phyloP scores from a whole-genome alignment of 1,140 invertebrate species.

The Hestina assimilis region DNA sequence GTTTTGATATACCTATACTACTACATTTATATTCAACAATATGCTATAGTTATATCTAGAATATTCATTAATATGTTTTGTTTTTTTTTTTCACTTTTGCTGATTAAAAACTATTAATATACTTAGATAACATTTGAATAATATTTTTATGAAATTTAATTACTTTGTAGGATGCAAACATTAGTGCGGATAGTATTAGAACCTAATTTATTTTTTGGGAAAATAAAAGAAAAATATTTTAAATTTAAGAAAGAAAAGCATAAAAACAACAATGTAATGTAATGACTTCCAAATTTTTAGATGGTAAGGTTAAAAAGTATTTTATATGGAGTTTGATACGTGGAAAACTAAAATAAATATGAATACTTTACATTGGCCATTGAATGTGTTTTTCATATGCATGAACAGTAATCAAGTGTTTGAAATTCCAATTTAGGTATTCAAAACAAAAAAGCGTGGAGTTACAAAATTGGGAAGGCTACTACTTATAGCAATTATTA shows the following conservation, averaged over 20 bases:
- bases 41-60: conserved; percentile 14
- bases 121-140: conserved; percentile 12
- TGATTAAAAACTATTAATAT: conserved; percentile 11
- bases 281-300: too few species aligned
- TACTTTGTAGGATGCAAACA: conserved; percentile 25
- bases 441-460: neutral
- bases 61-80: conserved; percentile 3
- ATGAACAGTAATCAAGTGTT: neutral
- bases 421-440: neutral
- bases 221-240: too few species aligned
- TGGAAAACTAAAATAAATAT: too few species aligned
- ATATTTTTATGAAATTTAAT: conserved; percentile 2
- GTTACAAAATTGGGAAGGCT: neutral
- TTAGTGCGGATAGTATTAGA: conserved; percentile 1
- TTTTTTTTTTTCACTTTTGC: conserved; percentile 1
- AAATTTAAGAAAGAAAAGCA: too few species aligned
- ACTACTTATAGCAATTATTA: conserved; percentile 39
- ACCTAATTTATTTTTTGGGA: too few species aligned
- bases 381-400: neutral
- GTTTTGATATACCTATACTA: conserved; percentile 11
- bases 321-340: too few species aligned
- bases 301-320: too few species aligned
- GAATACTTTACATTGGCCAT: neutral
- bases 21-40: conserved; percentile 17
- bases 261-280: too few species aligned